Evolutionary conservation across 2,113 vertebrate species (phyloP).

Genomic region (Artemisiospiza belli): DNA sequence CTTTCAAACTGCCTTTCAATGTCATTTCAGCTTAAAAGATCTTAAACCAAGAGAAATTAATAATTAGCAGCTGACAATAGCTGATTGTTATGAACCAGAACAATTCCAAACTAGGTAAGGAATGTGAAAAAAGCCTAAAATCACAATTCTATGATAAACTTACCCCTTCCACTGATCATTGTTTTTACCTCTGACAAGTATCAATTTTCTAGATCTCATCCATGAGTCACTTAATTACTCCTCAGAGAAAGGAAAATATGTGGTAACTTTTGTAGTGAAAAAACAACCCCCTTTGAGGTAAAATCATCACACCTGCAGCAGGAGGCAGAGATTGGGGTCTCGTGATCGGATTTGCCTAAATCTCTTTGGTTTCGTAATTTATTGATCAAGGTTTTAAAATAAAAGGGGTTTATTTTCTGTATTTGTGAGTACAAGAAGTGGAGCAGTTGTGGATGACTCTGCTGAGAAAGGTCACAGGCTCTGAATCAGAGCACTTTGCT

Average conservation of each 20-base stretch:
- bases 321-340: not conserved
- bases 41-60: constrained; percentile 29
- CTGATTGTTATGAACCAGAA: constrained; percentile 23
- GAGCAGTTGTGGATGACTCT: not conserved
- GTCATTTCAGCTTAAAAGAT: constrained; percentile 1
- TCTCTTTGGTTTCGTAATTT: not conserved
- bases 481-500: not conserved
- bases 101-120: not conserved
- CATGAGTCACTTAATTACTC: constrained; percentile 62
- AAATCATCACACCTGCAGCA: not conserved
- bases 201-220: constrained; percentile 60
- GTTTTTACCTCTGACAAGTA: constrained; percentile 60
- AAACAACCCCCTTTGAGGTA: constrained; percentile 10
- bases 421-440: not conserved
- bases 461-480: not conserved
- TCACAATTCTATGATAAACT: not conserved
- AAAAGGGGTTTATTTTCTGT: not conserved
- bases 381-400: not conserved
- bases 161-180: constrained; percentile 24
- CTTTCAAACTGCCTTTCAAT: not conserved
- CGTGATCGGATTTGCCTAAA: rapidly evolving
- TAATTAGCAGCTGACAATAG: constrained; percentile 29
- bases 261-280: constrained; percentile 23
- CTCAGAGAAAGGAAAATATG: constrained; percentile 37
- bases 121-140: not conserved